A percentile compares a stretch with the other conserved stretches of the same genome.
Evolutionary conservation across 2,888 invertebrate genomes (phyloP).

Genomic region (Andrena chrysosceles): DNA sequence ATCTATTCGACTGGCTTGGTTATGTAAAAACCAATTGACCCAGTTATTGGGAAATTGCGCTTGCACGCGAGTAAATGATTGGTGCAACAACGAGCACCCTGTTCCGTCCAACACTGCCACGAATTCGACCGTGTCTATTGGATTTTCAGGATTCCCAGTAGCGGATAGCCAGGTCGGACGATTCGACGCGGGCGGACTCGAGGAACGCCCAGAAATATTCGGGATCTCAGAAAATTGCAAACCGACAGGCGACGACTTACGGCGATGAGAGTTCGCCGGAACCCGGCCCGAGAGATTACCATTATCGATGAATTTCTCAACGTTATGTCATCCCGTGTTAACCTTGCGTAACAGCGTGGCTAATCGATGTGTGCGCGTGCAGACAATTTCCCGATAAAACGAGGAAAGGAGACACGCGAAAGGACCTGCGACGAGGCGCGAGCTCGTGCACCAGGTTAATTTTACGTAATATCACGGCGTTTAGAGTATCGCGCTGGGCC

Average conservation of each 20-base stretch:
- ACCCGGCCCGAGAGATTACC: conserved; percentile 22
- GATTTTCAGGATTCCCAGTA: not conserved
- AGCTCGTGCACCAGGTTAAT: conserved; percentile 30
- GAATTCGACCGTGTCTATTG: conserved; percentile 3
- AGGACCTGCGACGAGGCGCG: not conserved
- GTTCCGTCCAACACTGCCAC: not conserved
- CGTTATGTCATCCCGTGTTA: conserved; percentile 51
- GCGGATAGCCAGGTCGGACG: too few species aligned
- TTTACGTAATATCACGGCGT: conserved; percentile 46
- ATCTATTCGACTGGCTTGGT: conserved; percentile 16
- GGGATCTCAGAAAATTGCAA: too few species aligned
- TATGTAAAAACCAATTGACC: conserved; percentile 52
- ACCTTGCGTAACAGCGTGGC: conserved; percentile 38
- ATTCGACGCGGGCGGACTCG: too few species aligned
- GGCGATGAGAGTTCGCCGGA: not conserved
- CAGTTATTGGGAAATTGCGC: conserved; percentile 40
- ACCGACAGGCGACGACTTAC: not conserved
- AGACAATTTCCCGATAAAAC: conserved; percentile 23
- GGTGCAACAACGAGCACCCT: not conserved
- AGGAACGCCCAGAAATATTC: not conserved
- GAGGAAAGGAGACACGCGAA: not conserved
- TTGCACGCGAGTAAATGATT: conserved; percentile 10
- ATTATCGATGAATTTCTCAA: conserved; percentile 56
- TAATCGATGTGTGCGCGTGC: conserved; percentile 39
- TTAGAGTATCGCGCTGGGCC: conserved; percentile 15